A percentile compares a stretch with the other conserved stretches of the same genome.
These are phyloP conservation scores for Rhaphigaster nebulosa DNA, from an alignment of 2,888 invertebrate genomes.

Conservation along the genomic window DNA sequence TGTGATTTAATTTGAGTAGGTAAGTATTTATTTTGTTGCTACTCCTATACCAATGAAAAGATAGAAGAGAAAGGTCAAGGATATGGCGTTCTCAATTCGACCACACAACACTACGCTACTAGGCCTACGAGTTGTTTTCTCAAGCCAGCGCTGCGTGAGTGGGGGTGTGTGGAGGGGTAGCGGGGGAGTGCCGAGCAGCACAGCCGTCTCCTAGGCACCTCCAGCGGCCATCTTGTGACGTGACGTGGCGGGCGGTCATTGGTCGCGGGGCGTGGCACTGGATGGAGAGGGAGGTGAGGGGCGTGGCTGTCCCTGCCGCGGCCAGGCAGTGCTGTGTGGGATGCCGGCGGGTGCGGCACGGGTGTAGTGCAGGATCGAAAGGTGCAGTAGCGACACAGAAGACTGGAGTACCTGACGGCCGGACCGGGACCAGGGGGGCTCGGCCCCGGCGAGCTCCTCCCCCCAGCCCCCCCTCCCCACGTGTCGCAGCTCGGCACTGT, in stretches of 20 bases:
- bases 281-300: slow-evolving; percentile 30
- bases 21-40: not conserved
- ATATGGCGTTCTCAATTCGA: not conserved
- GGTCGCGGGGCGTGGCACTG: not conserved
- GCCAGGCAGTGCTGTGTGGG: slow-evolving; percentile 66
- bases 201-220: slow-evolving; percentile 5
- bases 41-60: not conserved
- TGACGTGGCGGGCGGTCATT: slow-evolving; percentile 59
- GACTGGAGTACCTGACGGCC: slow-evolving; percentile 63
- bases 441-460: slow-evolving; percentile 62
- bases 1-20: no score
- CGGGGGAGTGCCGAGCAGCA: not conserved
- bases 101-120: not conserved
- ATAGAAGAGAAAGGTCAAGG: slow-evolving; percentile 1
- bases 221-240: slow-evolving; percentile 33
- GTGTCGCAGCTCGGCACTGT: slow-evolving; percentile 96
- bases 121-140: not conserved
- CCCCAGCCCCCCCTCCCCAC: slow-evolving; percentile 67
- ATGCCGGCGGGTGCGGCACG: slow-evolving; percentile 63
- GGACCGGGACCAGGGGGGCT: slow-evolving; percentile 60
- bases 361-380: slow-evolving; percentile 62
- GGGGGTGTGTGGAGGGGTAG: slow-evolving; percentile 36
- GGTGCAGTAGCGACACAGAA: slow-evolving; percentile 68
- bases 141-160: not conserved
- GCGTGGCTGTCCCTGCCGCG: slow-evolving; percentile 57